A percentile compares a stretch with the other conserved stretches of the same genome.
These are phyloP conservation scores for Acromyrmex heyeri DNA, from an alignment of 1,140 invertebrate genomes.

Conservation along the genomic window DNA sequence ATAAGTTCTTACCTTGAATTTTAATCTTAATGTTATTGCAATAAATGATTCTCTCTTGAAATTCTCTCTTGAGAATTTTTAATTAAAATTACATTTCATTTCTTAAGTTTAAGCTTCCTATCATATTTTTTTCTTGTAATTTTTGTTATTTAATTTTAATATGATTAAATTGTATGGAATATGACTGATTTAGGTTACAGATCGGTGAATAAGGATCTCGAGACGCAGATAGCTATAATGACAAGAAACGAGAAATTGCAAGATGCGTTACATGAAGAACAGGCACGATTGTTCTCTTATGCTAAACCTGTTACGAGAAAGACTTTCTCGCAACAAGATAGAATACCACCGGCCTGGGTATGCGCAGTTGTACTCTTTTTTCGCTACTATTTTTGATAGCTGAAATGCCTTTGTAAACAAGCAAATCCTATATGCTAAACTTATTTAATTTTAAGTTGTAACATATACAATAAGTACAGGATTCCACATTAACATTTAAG, in stretches of 20 bases:
- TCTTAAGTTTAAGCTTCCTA: too few species aligned
- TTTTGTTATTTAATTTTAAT: neutral
- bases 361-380: constrained; percentile 81
- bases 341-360: constrained; percentile 83
- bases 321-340: constrained; percentile 79
- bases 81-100: neutral
- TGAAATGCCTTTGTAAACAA: neutral
- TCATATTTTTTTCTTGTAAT: too few species aligned
- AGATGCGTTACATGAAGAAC: constrained; percentile 89
- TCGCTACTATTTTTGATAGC: constrained; percentile 84
- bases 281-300: constrained; percentile 88
- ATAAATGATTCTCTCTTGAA: neutral
- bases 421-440: constrained; percentile 5
- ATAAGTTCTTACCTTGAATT: neutral
- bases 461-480: constrained; percentile 33
- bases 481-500: neutral
- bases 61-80: neutral
- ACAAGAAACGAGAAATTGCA: constrained; percentile 93
- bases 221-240: constrained; percentile 96
- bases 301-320: constrained; percentile 86
- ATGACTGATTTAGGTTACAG: constrained; percentile 85
- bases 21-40: neutral
- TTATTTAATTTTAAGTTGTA: constrained; percentile 17
- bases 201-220: constrained; percentile 96
- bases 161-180: constrained; percentile 42